Evolutionary conservation across 1,140 invertebrate species (phyloP).

Genomic region (Diachasma alloeum): DNA sequence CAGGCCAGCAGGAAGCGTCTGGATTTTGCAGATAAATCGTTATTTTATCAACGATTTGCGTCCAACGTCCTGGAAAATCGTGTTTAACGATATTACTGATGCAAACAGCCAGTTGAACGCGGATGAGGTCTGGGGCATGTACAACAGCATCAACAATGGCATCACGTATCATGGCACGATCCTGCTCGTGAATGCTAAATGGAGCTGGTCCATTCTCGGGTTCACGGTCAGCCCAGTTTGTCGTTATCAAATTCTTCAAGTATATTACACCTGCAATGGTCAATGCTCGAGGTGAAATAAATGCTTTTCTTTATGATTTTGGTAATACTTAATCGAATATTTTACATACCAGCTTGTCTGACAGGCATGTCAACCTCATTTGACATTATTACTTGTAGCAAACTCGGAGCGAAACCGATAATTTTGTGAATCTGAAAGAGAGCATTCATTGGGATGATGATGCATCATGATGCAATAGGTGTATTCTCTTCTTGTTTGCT

Average conservation of each 20-base stretch:
- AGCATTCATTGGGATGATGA: background rate
- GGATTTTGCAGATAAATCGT: conserved; percentile 81
- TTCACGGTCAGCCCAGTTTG: conserved; percentile 90
- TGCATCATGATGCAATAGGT: background rate
- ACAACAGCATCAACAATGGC: conserved; percentile 95
- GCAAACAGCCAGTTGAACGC: conserved; percentile 90
- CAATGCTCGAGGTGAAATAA: background rate
- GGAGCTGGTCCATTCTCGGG: conserved; percentile 76
- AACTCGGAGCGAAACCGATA: conserved; percentile 91
- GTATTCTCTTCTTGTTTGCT: background rate
- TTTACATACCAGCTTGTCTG: conserved; percentile 82
- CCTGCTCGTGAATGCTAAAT: conserved; percentile 96
- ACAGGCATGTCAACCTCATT: conserved; percentile 89
- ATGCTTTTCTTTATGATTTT: background rate
- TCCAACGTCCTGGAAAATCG: conserved; percentile 96
- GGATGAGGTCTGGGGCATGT: conserved; percentile 87
- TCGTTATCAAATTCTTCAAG: conserved; percentile 92
- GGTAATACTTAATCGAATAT: background rate
- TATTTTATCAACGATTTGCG: conserved; percentile 95
- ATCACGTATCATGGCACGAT: conserved; percentile 90
- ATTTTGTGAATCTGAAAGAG: conserved; percentile 88
- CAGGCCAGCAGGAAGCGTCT: conserved; percentile 89
- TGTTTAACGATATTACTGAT: conserved; percentile 92
- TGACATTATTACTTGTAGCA: conserved; percentile 94
- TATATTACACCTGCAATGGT: conserved; percentile 82